Evolutionary conservation across 2,888 invertebrate species (phyloP).

Genomic region (Callosobruchus maculatus): DNA sequence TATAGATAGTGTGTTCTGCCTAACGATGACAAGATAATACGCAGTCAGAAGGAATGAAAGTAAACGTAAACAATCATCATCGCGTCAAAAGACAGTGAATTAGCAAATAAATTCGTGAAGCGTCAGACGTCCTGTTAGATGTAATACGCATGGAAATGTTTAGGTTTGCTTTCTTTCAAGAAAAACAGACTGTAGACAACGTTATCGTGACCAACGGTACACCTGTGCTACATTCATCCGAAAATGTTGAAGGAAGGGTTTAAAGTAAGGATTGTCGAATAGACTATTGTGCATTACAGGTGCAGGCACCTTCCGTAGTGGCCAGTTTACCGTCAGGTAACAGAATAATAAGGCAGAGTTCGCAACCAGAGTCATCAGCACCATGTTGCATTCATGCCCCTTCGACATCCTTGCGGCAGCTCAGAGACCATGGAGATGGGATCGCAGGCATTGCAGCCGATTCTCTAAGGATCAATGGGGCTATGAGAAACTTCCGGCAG

Average conservation of each 20-base stretch:
- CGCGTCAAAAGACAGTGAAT: too few species aligned
- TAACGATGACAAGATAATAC: too few species aligned
- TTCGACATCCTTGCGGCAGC: conserved; percentile 82
- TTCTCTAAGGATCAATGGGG: conserved; percentile 92
- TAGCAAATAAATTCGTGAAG: too few species aligned
- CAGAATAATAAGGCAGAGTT: conserved; percentile 84
- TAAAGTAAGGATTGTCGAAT: background rate
- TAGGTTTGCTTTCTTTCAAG: too few species aligned
- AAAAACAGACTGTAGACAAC: too few species aligned
- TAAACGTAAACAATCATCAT: too few species aligned
- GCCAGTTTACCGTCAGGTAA: conserved; percentile 66
- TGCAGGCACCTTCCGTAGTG: conserved; percentile 62
- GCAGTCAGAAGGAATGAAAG: too few species aligned
- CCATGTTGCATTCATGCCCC: conserved; percentile 63
- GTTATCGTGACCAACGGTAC: background rate
- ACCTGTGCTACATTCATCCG: background rate
- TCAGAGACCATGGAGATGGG: conserved; percentile 67
- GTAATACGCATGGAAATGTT: too few species aligned
- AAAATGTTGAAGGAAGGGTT: background rate
- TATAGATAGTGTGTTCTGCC: too few species aligned
- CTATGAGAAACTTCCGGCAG: conserved; percentile 94
- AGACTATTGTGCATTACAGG: conserved; percentile 13
- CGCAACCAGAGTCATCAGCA: conserved; percentile 74
- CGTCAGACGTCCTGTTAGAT: too few species aligned
- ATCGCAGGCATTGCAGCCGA: conserved; percentile 95